Percentiles rank a stretch among this genome's conserved stretches.
These are phyloP conservation scores for Phylloscopus whistleri DNA, from an alignment of 2,113 vertebrate species.

Conservation along the genomic window DNA sequence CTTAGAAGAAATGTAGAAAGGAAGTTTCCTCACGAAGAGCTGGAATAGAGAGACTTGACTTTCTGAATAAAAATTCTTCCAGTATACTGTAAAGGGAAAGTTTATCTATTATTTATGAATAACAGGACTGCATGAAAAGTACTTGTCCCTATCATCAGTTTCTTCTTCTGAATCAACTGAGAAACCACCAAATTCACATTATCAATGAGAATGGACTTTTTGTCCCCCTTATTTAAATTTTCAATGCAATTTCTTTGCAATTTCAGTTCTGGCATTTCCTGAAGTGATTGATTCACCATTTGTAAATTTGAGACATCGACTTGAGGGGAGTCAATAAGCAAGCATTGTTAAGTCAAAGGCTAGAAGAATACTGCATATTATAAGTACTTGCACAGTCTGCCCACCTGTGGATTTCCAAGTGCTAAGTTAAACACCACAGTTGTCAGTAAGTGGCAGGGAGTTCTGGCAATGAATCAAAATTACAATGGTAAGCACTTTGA, in stretches of 20 bases:
- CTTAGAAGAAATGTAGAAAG: not conserved
- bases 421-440: not conserved
- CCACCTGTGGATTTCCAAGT: not conserved
- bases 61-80: slow-evolving; percentile 21
- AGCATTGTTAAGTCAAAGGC: not conserved
- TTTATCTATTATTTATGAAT: slow-evolving; percentile 27
- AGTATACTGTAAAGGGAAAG: not conserved
- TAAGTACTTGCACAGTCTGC: not conserved
- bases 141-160: not conserved
- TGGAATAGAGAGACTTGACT: not conserved
- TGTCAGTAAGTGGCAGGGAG: not conserved
- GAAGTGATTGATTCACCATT: not conserved
- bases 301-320: not conserved
- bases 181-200: not conserved
- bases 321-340: not conserved
- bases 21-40: not conserved
- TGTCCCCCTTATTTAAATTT: not conserved
- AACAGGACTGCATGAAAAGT: not conserved
- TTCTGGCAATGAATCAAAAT: not conserved
- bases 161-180: not conserved
- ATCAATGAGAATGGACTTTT: not conserved
- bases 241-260: not conserved
- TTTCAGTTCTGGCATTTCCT: not conserved
- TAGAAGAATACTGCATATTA: not conserved
- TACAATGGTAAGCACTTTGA: not conserved